Conservation (phyloP, 1,140 invertebrate species). For the Drosophila orosa region DNA sequence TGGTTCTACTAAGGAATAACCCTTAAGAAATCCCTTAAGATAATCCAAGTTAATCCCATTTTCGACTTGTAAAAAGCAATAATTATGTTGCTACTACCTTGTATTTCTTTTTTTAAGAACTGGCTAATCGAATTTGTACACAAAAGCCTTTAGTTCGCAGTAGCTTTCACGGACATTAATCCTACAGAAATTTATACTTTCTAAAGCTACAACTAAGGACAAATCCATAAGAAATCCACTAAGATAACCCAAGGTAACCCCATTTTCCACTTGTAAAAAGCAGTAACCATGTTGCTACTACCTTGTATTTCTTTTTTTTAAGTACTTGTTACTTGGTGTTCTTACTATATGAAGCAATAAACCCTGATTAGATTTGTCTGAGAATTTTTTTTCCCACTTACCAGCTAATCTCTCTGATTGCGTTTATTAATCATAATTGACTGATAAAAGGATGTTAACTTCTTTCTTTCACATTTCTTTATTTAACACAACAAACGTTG, state of each 20-base stretch:
- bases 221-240: not conserved
- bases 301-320: not conserved
- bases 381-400: not conserved
- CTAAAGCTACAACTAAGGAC: not conserved
- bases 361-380: slow-evolving; percentile 37
- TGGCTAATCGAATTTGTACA: not conserved
- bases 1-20: not conserved
- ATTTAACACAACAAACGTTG: slow-evolving; percentile 13
- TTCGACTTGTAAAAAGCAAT: not conserved
- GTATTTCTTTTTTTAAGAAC: not conserved
- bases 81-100: not conserved
- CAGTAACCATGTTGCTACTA: not conserved
- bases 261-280: not conserved
- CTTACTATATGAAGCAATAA: slow-evolving; percentile 1
- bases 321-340: not conserved
- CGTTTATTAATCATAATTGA: slow-evolving; percentile 42
- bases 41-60: slow-evolving; percentile 1
- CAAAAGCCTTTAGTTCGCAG: not conserved
- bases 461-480: slow-evolving; percentile 7
- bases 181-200: not conserved
- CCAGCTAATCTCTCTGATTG: slow-evolving; percentile 26
- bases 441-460: slow-evolving; percentile 21
- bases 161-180: not conserved
- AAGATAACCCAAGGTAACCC: not conserved
- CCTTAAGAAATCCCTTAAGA: not conserved